These are phyloP conservation scores for Corbicula japonica DNA, from an alignment of 2,888 invertebrate genomes.

Conservation along the genomic window DNA sequence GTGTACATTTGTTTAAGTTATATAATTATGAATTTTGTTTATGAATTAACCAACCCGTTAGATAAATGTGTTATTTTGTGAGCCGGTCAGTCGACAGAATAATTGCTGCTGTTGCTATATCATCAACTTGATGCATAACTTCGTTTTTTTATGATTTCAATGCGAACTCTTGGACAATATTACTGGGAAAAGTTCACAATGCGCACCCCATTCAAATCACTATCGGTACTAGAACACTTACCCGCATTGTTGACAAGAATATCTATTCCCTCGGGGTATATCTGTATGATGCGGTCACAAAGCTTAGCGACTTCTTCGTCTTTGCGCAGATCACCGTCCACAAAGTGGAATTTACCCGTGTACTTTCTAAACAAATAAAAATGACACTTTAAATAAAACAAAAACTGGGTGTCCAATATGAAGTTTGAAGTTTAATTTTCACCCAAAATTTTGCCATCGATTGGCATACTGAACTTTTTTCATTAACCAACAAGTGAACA, in stretches of 20 bases:
- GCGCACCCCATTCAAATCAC: neutral
- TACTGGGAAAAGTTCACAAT: neutral
- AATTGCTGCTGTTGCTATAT: neutral
- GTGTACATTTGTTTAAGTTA: too few species aligned
- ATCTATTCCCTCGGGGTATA: slow-evolving; percentile 74
- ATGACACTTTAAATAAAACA: too few species aligned
- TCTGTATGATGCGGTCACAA: slow-evolving; percentile 53
- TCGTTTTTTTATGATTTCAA: neutral
- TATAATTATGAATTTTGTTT: too few species aligned
- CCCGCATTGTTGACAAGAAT: slow-evolving; percentile 82
- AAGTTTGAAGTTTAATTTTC: too few species aligned
- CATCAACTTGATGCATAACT: neutral
- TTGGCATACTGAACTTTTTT: too few species aligned
- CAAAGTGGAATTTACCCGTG: too few species aligned
- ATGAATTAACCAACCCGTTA: too few species aligned
- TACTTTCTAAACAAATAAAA: too few species aligned
- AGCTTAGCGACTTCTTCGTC: slow-evolving; percentile 25
- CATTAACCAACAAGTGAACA: too few species aligned
- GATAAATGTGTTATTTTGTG: too few species aligned
- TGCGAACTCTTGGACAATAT: neutral
- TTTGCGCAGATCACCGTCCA: neutral
- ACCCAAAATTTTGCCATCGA: too few species aligned
- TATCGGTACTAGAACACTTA: slow-evolving; percentile 9
- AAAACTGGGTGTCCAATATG: too few species aligned
- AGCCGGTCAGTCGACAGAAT: neutral